Conservation (phyloP, 2,888 invertebrate genomes). For the Synergus japonicus region DNA sequence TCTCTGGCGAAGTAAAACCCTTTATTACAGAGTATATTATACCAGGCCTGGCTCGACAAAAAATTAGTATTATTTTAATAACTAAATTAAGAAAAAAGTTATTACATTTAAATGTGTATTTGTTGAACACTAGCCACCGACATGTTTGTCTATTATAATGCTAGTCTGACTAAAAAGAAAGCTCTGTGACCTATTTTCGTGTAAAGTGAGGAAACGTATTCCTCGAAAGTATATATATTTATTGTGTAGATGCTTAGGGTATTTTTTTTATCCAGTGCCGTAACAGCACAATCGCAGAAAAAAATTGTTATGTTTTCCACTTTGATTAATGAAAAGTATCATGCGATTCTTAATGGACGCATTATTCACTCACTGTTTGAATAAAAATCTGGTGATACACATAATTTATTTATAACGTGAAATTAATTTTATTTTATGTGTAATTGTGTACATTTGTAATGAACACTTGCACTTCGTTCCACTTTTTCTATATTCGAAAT, state of each 20-base stretch:
- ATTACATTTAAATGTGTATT: constrained; percentile 57
- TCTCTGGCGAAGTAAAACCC: constrained; percentile 98
- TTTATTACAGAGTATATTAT: constrained; percentile 99
- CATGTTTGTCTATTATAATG: constrained; percentile 62
- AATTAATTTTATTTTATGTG: constrained; percentile 2
- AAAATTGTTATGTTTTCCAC: constrained; percentile 35
- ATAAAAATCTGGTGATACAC: constrained; percentile 20
- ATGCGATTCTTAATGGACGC: constrained; percentile 17
- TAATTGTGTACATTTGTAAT: constrained; percentile 19
- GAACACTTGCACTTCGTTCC: constrained; percentile 12
- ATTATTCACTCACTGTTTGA: neutral
- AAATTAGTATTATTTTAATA: constrained; percentile 46
- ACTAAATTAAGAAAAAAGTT: constrained; percentile 44
- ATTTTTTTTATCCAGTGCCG: constrained; percentile 17
- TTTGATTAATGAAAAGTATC: constrained; percentile 12
- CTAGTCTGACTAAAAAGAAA: constrained; percentile 69
- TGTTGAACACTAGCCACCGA: constrained; percentile 65
- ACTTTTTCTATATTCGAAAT: neutral
- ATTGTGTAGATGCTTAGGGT: constrained; percentile 32
- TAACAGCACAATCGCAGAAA: constrained; percentile 12
- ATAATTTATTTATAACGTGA: neutral
- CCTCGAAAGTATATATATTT: constrained; percentile 60
- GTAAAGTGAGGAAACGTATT: constrained; percentile 49
- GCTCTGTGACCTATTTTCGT: constrained; percentile 62
- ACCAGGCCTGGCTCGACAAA: constrained; percentile 80